Conservation (phyloP, 2,888 invertebrate species). For the Athrips mouffetella region DNA sequence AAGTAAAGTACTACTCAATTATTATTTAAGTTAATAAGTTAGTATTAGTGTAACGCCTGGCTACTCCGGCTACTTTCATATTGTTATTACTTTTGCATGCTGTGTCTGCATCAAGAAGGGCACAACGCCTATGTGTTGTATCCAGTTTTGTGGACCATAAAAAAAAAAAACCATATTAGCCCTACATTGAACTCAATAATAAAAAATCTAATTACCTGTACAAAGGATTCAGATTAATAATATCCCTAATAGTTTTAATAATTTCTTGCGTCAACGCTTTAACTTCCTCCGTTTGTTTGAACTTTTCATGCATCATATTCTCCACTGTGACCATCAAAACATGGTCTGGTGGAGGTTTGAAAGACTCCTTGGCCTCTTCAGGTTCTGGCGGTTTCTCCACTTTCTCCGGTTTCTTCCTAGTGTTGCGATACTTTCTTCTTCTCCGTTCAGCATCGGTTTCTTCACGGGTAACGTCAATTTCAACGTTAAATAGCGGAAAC, state of each 20-base stretch:
- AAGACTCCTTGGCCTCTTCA: slow-evolving; percentile 34
- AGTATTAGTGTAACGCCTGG: too few relatives aligned
- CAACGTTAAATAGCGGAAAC: slow-evolving; percentile 90
- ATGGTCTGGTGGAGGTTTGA: slow-evolving; percentile 49
- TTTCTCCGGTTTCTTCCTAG: slow-evolving; percentile 37
- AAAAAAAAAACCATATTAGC: too few relatives aligned
- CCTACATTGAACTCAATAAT: too few relatives aligned
- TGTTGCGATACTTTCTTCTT: slow-evolving; percentile 66
- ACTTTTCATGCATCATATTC: slow-evolving; percentile 93
- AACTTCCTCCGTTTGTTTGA: slow-evolving; percentile 94
- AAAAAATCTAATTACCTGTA: slow-evolving; percentile 78
- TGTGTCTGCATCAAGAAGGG: too few relatives aligned
- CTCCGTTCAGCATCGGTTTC: slow-evolving; percentile 81
- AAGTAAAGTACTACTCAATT: background rate
- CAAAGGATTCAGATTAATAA: slow-evolving; percentile 97
- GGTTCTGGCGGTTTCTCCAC: slow-evolving; percentile 21
- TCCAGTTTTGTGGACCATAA: background rate
- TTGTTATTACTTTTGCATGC: too few relatives aligned
- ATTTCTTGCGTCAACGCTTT: slow-evolving; percentile 98
- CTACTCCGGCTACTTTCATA: too few relatives aligned
- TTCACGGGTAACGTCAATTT: slow-evolving; percentile 89
- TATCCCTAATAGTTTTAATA: slow-evolving; percentile 97
- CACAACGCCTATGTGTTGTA: too few relatives aligned
- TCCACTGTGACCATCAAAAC: slow-evolving; percentile 96
- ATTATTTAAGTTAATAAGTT: too few relatives aligned